phyloP scores from a whole-genome alignment of 2,113 vertebrate species.

The Balaenoptera acutorostrata region DNA sequence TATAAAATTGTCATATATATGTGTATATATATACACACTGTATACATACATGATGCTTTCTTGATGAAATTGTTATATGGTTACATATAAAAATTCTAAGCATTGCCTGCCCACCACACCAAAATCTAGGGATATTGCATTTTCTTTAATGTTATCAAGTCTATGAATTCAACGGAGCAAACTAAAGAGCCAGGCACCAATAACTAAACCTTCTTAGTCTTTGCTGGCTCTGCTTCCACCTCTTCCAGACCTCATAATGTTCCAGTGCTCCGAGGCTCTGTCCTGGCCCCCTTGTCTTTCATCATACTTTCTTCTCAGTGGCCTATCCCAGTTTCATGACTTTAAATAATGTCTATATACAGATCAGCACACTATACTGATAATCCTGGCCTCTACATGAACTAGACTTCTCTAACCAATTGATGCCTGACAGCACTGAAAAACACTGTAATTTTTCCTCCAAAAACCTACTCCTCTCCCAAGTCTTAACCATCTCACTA shows the following conservation, averaged over 20 bases:
- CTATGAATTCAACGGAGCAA: background rate
- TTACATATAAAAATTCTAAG: slow-evolving; percentile 7
- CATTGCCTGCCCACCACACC: background rate
- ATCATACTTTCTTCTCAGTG: background rate
- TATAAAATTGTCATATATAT: background rate
- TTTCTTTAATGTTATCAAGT: background rate
- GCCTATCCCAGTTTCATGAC: background rate
- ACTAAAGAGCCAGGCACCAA: background rate
- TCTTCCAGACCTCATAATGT: background rate
- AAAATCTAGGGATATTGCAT: background rate
- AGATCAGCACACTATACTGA: background rate
- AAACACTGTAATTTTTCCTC: background rate
- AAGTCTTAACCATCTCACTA: background rate
- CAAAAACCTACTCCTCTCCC: background rate
- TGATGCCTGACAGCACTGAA: background rate
- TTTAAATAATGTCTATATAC: background rate
- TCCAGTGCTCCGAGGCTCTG: background rate
- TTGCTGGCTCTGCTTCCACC: background rate
- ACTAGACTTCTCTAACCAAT: background rate
- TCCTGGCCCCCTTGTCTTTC: background rate
- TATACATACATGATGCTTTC: background rate
- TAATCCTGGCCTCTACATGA: background rate
- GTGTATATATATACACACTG: background rate
- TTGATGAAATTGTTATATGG: background rate
- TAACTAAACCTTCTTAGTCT: background rate